Percentiles rank a stretch among this genome's conserved stretches.
Evolutionary conservation across 2,888 invertebrate species (phyloP).

Genomic region (Clusia tigrina): DNA sequence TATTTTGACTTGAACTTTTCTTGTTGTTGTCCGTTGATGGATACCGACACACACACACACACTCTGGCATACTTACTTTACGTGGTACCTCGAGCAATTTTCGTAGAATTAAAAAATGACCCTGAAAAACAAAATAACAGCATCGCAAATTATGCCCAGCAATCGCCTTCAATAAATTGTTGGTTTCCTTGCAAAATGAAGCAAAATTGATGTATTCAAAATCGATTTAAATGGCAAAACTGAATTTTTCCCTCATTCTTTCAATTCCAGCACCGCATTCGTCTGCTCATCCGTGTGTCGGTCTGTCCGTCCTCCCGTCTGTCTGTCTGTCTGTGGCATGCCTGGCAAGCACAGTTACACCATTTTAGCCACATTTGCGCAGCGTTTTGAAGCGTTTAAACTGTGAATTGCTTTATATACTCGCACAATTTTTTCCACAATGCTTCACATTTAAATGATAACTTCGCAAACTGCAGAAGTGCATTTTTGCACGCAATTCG

Average conservation of each 20-base stretch:
- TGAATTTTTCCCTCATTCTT: neutral
- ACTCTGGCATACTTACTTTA: slow-evolving; percentile 40
- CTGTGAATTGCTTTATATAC: slow-evolving; percentile 12
- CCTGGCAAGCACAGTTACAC: neutral
- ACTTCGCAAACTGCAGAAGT: slow-evolving; percentile 40
- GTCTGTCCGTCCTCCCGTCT: too few species aligned
- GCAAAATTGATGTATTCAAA: slow-evolving; percentile 45
- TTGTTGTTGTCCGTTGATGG: slow-evolving; percentile 26
- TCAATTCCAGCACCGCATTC: neutral
- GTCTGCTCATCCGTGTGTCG: too few species aligned
- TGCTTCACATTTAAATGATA: neutral
- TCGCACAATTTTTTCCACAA: neutral
- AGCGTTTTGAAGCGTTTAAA: slow-evolving; percentile 1
- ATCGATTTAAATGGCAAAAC: neutral
- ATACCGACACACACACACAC: slow-evolving; percentile 20
- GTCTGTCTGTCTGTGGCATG: too few species aligned
- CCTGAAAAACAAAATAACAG: slow-evolving; percentile 23
- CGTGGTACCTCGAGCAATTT: too few species aligned
- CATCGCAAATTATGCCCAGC: slow-evolving; percentile 37
- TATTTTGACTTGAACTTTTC: slow-evolving; percentile 35
- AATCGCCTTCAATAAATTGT: too few species aligned
- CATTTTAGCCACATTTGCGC: neutral
- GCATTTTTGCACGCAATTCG: slow-evolving; percentile 58
- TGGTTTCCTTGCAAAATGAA: slow-evolving; percentile 44
- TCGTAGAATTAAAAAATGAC: slow-evolving; percentile 23